Conservation (phyloP, 1,140 invertebrate species). For the Helicoverpa zea region DNA sequence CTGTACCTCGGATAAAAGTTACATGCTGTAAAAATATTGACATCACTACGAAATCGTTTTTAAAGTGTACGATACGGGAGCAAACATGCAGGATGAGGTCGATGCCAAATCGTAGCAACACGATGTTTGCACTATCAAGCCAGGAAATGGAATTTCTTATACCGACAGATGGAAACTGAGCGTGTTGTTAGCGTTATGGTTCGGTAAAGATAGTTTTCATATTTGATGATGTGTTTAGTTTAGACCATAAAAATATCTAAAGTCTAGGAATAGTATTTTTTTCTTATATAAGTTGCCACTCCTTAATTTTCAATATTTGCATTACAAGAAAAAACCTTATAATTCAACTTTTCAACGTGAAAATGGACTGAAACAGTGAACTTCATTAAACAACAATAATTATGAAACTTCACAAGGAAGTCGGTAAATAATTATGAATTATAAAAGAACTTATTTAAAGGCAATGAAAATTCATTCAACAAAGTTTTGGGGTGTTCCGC, state of each 20-base stretch:
- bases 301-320: too few species aligned
- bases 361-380: neutral
- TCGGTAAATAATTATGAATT: constrained; percentile 23
- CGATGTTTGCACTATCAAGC: constrained; percentile 51
- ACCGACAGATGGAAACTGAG: constrained; percentile 20
- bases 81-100: constrained; percentile 25
- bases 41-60: constrained; percentile 42
- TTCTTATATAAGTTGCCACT: too few species aligned
- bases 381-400: constrained; percentile 31
- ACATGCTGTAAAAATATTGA: constrained; percentile 5
- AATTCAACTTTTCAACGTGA: neutral
- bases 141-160: constrained; percentile 59
- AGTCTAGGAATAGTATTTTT: too few species aligned
- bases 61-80: constrained; percentile 16
- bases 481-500: constrained; percentile 21
- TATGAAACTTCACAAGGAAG: neutral
- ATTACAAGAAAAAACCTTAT: neutral
- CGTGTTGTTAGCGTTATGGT: constrained; percentile 14
- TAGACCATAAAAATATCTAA: too few species aligned
- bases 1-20: too few species aligned
- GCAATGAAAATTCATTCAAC: constrained; percentile 26
- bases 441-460: constrained; percentile 26
- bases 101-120: constrained; percentile 14
- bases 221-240: too few species aligned
- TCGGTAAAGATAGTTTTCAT: neutral